phyloP scores from a whole-genome alignment of 2,797 vertebrate genomes.

The Xenopus petersii region DNA sequence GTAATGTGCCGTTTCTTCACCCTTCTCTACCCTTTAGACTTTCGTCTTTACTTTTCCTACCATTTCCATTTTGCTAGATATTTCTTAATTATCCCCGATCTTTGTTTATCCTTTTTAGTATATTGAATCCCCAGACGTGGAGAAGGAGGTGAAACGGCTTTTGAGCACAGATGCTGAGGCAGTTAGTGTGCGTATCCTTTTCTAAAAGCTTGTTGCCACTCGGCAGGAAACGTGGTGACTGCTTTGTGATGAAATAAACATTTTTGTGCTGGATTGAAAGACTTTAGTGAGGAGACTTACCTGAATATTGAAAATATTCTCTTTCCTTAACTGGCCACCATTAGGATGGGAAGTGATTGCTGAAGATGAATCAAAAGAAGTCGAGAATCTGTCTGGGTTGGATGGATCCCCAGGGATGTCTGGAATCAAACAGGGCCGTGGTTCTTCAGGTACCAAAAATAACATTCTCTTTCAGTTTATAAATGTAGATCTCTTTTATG shows the following conservation, averaged over 20 bases:
- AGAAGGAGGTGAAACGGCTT: slow-evolving; percentile 92
- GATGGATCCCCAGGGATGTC: slow-evolving; percentile 79
- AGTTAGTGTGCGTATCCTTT: slow-evolving; percentile 89
- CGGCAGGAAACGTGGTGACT: neutral
- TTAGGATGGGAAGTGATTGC: slow-evolving; percentile 90
- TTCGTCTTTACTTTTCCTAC: too few species aligned
- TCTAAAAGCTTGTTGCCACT: neutral
- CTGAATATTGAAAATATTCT: neutral
- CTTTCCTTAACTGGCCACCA: slow-evolving; percentile 69
- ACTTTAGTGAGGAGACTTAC: too few species aligned
- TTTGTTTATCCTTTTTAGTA: slow-evolving; percentile 63
- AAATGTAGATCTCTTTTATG: too few species aligned
- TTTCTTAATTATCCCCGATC: too few species aligned
- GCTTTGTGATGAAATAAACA: too few species aligned
- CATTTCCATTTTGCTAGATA: too few species aligned
- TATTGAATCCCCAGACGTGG: slow-evolving; percentile 88
- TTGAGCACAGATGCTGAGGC: slow-evolving; percentile 91
- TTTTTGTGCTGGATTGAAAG: too few species aligned
- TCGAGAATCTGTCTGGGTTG: slow-evolving; percentile 75
- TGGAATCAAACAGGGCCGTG: slow-evolving; percentile 75
- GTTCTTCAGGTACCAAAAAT: slow-evolving; percentile 32
- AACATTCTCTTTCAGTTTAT: too few species aligned
- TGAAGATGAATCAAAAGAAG: slow-evolving; percentile 87
- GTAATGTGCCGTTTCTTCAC: too few species aligned
- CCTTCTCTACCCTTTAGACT: too few species aligned